Evolutionary conservation across 2,888 invertebrate species (phyloP), one percentile per base, ranked within the genome.

Genomic region (Aleiodes testaceus): DNA sequence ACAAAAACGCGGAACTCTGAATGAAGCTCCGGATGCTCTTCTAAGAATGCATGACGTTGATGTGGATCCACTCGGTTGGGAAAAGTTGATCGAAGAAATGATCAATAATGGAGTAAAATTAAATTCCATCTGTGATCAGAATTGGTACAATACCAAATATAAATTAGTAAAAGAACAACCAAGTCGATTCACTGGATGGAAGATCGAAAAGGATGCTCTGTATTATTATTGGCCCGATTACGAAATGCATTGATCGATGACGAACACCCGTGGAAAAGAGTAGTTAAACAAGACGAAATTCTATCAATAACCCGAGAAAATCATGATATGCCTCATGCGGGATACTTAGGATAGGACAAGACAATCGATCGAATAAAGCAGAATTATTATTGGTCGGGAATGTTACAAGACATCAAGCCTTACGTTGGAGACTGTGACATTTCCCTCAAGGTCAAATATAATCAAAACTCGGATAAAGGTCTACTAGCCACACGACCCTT

Each of bases 341-440:
- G 26, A 26, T 5, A 26, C 5, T 26, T 26, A 0, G 26, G 3
- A 26, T 61, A 66, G 11, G 70, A 74, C 14, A 75, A 75, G 0
- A 75, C 72, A 1, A 26, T 69, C 11, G 70, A 72, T 12, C 49
- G 71, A 9, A 71, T 74, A 4, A 45, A 72, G 12, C 73, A 74
- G 55, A 67, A 52, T 2, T 66, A 63, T 61, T 72, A 69, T 16
- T 72, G 69, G 68, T 74, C 72, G 2, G 72, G 72, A 26, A 26
- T 26, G 26, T 26, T 5, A 26, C 26, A 26, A 26, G 26, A 26
- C 26, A 26, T 26, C 5, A 7, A 26, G 5, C 3, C 26, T 26
- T 26, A 26, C 5, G 26, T 26, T 26, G 26, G 5, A 26, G 26
- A 26, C 0, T 26, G 26, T 5, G 26, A 26, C 4, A 26, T 5